These are phyloP conservation scores for Eremobia ochroleuca DNA, from an alignment of 2,888 invertebrate genomes.

Conservation along the genomic window DNA sequence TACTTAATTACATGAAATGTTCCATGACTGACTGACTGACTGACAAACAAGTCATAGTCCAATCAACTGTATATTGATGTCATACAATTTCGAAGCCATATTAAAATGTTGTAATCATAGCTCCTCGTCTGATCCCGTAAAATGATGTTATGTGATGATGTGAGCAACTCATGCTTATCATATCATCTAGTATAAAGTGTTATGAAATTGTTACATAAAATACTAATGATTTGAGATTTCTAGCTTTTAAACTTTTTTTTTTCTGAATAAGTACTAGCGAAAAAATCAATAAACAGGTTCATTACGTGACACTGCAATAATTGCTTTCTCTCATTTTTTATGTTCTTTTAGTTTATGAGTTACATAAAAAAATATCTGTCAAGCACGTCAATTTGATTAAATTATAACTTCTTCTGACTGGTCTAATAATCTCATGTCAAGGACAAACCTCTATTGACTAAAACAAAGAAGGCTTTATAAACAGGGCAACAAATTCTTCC, in stretches of 20 bases:
- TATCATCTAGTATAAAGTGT: background rate
- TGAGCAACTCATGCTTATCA: background rate
- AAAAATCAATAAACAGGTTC: conserved; percentile 6
- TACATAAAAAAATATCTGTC: background rate
- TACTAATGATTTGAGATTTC: background rate
- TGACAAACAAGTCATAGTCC: background rate
- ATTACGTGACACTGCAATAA: background rate
- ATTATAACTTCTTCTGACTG: background rate
- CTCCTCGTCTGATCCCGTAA: background rate
- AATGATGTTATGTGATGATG: background rate
- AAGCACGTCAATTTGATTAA: background rate
- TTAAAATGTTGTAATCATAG: background rate
- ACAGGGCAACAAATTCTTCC: background rate
- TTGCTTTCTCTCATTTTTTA: background rate
- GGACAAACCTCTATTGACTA: background rate
- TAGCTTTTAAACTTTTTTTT: background rate
- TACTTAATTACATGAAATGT: background rate
- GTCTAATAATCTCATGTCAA: background rate
- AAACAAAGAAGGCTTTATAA: background rate
- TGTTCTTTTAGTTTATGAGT: background rate
- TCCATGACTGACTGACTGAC: background rate
- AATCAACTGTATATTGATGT: background rate
- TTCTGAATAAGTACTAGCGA: too few relatives aligned
- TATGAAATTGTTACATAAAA: conserved; percentile 14
- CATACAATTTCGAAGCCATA: background rate